A percentile compares a stretch with the other conserved stretches of the same genome.
These are phyloP conservation scores for Sitta europaea DNA, from an alignment of 2,113 vertebrate genomes.

Conservation along the genomic window DNA sequence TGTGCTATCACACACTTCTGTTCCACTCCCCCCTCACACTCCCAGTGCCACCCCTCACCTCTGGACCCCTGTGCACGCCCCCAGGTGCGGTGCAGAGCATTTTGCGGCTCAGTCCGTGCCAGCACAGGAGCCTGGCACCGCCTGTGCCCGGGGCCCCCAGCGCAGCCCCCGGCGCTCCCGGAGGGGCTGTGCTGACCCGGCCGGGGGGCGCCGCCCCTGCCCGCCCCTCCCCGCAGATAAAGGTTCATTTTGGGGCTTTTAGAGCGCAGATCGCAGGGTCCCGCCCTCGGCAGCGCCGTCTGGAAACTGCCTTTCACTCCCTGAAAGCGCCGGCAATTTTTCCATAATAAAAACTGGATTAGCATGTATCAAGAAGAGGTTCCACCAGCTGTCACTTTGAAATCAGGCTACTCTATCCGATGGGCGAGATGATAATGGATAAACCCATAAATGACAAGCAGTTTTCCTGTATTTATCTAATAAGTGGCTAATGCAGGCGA, in stretches of 20 bases:
- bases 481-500: slow-evolving; percentile 65
- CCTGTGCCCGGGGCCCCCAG: too few relatives aligned
- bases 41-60: too few relatives aligned
- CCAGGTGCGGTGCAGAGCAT: too few relatives aligned
- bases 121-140: too few relatives aligned
- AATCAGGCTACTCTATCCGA: slow-evolving; percentile 86
- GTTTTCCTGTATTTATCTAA: slow-evolving; percentile 75
- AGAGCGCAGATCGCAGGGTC: slow-evolving; percentile 74
- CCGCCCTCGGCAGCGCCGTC: slow-evolving; percentile 74
- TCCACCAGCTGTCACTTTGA: slow-evolving; percentile 97
- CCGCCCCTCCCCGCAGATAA: too few relatives aligned
- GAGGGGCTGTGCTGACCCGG: too few relatives aligned
- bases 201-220: too few relatives aligned
- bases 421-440: slow-evolving; percentile 84
- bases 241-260: slow-evolving; percentile 71
- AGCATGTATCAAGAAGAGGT: slow-evolving; percentile 91
- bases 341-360: slow-evolving; percentile 99
- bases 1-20: too few relatives aligned
- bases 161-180: too few relatives aligned
- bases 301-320: slow-evolving; percentile 83
- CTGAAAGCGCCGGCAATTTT: slow-evolving; percentile 88
- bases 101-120: too few relatives aligned
- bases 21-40: too few relatives aligned
- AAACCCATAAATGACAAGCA: slow-evolving; percentile 84
- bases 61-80: too few relatives aligned